Conservation (phyloP, 2,113 vertebrate species). For the Baryphthengus martii region DNA sequence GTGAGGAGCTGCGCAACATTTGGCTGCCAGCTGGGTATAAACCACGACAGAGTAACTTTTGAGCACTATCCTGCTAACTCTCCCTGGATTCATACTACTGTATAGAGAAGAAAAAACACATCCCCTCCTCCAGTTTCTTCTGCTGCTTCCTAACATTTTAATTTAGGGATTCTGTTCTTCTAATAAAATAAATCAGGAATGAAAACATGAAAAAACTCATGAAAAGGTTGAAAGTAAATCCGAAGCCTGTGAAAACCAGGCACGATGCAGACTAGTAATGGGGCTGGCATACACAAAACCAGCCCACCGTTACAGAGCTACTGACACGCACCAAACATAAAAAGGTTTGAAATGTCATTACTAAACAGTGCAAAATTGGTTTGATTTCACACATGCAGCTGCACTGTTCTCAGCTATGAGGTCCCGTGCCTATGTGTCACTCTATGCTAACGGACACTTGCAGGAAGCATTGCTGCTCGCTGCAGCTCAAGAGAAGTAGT, state of each 20-base stretch:
- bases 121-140: background rate
- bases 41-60: background rate
- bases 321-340: background rate
- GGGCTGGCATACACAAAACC: background rate
- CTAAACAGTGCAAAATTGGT: background rate
- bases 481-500: background rate
- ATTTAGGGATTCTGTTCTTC: background rate
- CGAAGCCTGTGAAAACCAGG: background rate
- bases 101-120: background rate
- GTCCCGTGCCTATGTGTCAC: accelerated
- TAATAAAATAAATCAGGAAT: background rate
- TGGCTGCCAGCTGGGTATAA: background rate
- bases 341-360: background rate
- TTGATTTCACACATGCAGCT: background rate
- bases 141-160: background rate
- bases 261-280: background rate
- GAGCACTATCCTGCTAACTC: background rate
- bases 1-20: background rate
- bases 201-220: background rate
- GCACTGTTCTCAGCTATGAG: background rate
- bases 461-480: background rate
- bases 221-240: background rate
- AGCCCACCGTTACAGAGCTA: background rate
- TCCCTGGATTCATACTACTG: background rate
- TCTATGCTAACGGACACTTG: accelerated